Percentiles rank a stretch among this genome's conserved stretches.
Evolutionary conservation across 2,113 vertebrate genomes (phyloP).

Genomic region (Cranoglanis bouderius): DNA sequence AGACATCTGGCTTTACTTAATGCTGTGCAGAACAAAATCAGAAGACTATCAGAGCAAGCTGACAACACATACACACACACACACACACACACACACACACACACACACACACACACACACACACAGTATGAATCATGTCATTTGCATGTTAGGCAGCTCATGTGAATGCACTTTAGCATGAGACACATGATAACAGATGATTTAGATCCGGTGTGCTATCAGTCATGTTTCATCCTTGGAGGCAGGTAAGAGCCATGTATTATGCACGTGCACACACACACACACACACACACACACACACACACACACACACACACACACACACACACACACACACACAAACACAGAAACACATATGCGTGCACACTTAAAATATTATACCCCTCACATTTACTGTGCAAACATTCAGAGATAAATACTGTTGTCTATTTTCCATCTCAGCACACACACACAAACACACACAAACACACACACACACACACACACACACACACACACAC

Average conservation of each 20-base stretch:
- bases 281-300: not conserved
- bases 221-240: constrained; percentile 16
- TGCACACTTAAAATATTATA: not conserved
- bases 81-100: constrained; percentile 16
- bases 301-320: not conserved
- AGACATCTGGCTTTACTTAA: constrained; percentile 59
- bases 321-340: not conserved
- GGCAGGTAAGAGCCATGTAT: not conserved
- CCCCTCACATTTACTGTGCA: not conserved
- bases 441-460: not conserved
- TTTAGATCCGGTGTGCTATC: not conserved
- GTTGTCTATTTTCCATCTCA: not conserved
- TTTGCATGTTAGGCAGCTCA: constrained; percentile 11
- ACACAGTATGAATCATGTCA: constrained; percentile 22
- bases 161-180: constrained; percentile 29
- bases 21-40: constrained; percentile 52
- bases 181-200: constrained; percentile 32
- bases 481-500: not conserved
- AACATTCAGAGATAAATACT: constrained; percentile 6
- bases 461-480: too few relatives aligned
- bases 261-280: not conserved
- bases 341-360: not conserved
- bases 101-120: constrained; percentile 24
- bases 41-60: constrained; percentile 45
- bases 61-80: constrained; percentile 44